Evolutionary conservation across 2,888 invertebrate genomes (phyloP).

Genomic region (Noctua janthe): DNA sequence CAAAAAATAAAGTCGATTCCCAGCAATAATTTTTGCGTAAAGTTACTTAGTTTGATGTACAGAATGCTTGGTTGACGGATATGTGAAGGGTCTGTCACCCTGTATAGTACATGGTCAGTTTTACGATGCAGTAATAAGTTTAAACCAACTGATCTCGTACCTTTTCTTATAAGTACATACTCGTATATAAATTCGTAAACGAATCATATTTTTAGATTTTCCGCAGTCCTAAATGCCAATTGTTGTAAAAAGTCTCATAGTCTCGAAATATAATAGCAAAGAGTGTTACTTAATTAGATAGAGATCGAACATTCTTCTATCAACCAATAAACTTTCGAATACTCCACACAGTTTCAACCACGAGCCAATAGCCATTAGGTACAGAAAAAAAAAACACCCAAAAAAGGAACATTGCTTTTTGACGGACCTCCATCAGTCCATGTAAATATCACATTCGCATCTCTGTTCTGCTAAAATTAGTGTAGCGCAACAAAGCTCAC

Average conservation of each 20-base stretch:
- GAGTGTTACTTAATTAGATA: too few species aligned
- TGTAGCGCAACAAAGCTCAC: constrained; percentile 42
- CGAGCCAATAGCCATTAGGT: constrained; percentile 3
- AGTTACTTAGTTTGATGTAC: too few species aligned
- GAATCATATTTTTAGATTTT: neutral
- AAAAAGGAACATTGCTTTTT: constrained; percentile 29
- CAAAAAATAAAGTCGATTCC: too few species aligned
- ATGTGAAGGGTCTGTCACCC: too few species aligned
- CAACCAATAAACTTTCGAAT: neutral
- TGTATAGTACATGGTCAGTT: too few species aligned
- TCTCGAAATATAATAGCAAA: neutral
- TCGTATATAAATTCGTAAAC: neutral
- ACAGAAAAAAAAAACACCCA: neutral
- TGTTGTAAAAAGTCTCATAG: neutral
- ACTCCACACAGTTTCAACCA: constrained; percentile 6
- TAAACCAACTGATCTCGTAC: neutral
- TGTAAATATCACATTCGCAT: constrained; percentile 36
- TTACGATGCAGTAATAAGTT: neutral
- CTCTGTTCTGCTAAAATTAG: constrained; percentile 51
- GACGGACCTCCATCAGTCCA: constrained; percentile 5
- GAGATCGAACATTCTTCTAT: neutral
- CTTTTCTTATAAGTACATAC: neutral
- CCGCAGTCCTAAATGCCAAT: neutral
- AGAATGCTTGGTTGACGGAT: too few species aligned
- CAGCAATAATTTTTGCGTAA: too few species aligned